Conservation (phyloP, 2,797 vertebrate species). For the Protonibea diacanthus region DNA sequence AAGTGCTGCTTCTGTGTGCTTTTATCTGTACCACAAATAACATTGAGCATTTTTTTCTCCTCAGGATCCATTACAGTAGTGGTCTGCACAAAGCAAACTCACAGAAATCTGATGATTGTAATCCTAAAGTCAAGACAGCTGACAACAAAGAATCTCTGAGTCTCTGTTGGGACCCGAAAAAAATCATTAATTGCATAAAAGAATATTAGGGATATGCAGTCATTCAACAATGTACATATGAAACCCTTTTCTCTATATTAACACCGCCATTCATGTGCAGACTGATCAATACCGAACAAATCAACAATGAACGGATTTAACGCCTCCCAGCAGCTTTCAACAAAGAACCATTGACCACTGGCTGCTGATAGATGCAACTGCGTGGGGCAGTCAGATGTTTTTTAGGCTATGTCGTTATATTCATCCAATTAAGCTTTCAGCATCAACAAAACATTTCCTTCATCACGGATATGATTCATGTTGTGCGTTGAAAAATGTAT, state of each 20-base stretch:
- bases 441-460: slow-evolving; percentile 10
- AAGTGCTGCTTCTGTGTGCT: background rate
- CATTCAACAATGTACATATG: slow-evolving; percentile 25
- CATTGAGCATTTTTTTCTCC: background rate
- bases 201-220: slow-evolving; percentile 26
- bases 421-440: slow-evolving; percentile 13
- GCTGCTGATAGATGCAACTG: slow-evolving; percentile 20
- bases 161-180: slow-evolving; percentile 4
- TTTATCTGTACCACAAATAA: background rate
- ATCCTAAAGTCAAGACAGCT: slow-evolving; percentile 11
- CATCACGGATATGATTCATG: slow-evolving; percentile 2
- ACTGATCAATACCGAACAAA: slow-evolving; percentile 63
- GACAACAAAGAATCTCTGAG: slow-evolving; percentile 3
- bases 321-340: slow-evolving; percentile 34
- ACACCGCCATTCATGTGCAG: slow-evolving; percentile 45
- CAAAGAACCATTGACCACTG: slow-evolving; percentile 52
- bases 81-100: background rate
- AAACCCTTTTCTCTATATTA: slow-evolving; percentile 35
- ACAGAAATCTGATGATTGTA: background rate
- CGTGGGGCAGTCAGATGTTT: slow-evolving; percentile 4
- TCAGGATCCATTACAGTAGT: background rate
- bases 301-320: slow-evolving; percentile 40
- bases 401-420: background rate
- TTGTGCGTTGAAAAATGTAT: slow-evolving; percentile 9
- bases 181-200: slow-evolving; percentile 32